Percentiles rank a stretch among this genome's conserved stretches.
phyloP scores from a whole-genome alignment of 1,140 invertebrate species.

The Bombus pascuorum region DNA sequence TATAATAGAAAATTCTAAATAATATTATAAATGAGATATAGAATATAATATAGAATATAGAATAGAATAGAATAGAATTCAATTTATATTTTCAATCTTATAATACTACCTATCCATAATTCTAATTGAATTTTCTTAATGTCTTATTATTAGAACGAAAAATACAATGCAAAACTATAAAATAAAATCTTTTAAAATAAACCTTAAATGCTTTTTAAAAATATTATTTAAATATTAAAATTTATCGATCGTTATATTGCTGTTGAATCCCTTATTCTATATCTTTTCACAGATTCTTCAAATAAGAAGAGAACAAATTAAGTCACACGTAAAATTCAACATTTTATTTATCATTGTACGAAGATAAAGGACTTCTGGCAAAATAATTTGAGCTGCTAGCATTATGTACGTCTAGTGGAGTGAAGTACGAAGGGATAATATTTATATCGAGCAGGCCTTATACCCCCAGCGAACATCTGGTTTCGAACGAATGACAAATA shows the following conservation, averaged over 20 bases:
- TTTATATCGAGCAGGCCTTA: conserved; percentile 65
- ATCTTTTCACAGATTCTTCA: background rate
- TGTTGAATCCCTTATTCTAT: background rate
- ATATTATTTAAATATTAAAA: background rate
- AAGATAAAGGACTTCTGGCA: conserved; percentile 55
- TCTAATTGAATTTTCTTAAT: too few relatives aligned
- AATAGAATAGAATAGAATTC: too few relatives aligned
- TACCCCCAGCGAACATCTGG: conserved; percentile 75
- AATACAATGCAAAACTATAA: background rate
- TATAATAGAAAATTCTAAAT: too few relatives aligned
- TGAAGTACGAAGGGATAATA: conserved; percentile 60
- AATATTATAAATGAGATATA: too few relatives aligned
- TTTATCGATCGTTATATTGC: background rate
- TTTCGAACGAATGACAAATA: conserved; percentile 56
- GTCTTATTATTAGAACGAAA: background rate
- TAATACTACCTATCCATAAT: too few relatives aligned
- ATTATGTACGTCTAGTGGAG: conserved; percentile 65
- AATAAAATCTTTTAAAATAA: background rate
- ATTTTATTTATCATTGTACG: conserved; percentile 60
- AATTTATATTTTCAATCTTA: background rate
- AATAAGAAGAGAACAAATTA: background rate
- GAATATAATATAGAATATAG: too few relatives aligned
- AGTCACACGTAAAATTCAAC: background rate
- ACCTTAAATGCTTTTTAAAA: background rate
- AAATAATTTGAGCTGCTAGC: conserved; percentile 59